Base-by-base conservation (phyloP, 2,888 invertebrate species). In the Ennomos fuscantarius region DNA sequence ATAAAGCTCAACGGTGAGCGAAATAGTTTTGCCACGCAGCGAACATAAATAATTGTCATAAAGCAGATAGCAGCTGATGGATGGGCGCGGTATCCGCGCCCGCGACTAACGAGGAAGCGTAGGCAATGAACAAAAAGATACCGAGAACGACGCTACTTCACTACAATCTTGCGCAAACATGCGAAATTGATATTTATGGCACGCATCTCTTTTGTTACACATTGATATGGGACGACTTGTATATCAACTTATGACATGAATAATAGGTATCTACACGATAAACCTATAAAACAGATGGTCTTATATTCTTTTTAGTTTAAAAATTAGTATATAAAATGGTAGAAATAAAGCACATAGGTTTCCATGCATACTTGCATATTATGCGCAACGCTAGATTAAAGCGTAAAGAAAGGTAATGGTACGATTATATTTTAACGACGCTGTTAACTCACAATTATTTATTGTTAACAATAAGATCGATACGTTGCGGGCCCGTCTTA, bases 41-140 rank as follows among this genome's bases (percentile, higher is more conserved):
- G 79, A 86, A 87, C 89, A 91, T 92, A 92, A 92, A 92, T 92
- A 88, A 89, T 90, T 92, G 89, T 92, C 91, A 91, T 90, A 89
- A 85, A 84, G 80, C 74, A 89, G 92, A 92, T 90, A 91, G 82
- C 72, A 74, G 62, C 77, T 90, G 91, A 90, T 87, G 88, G 90
- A 92, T 91, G 85, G 78, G 76, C 75, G 68, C 75, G 66, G 77
- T 67, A 73, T 70, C 62, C 53, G 66, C 60, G 60, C 65, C 70
- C 68, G 73, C 70, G 66, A 68, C 78, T 87, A 86, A 87, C 87
- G 82, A 89, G 87, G 84, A 87, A 88, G 77, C 74, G 64, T 68
- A 60, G 53, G 45, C 59, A 42, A 55, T 40, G 56, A 46, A 50
- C 55, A 57, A 55, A 48, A 66, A 64, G 60, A 68, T 49, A 47